Evolutionary conservation across 1,140 invertebrate species (phyloP), one percentile per base, ranked within the genome.

Genomic region (Tetranychus cinnabarinus): DNA sequence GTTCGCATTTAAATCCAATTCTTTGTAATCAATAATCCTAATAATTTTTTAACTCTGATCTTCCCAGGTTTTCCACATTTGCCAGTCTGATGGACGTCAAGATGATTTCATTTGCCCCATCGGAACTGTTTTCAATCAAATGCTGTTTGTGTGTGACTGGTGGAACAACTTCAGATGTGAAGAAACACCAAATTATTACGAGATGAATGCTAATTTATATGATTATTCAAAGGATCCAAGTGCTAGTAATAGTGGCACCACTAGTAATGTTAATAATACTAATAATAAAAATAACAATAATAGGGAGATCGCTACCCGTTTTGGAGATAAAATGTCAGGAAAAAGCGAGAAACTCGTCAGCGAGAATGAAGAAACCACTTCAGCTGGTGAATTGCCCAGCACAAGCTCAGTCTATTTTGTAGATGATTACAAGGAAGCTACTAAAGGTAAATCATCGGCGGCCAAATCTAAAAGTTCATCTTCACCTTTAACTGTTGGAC

Each of bases 151-250:
- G 10, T 74, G 73, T 58, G 70, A 73, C 58, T 71, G 70, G 70
- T 89, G 85, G 86, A 88, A 88, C 73, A 91, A 89, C 69, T 85
- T 88, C 0, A 81, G 88, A 68, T 89, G 80, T 63, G 78, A 70
- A 10, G 66, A 73, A 39, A 74, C 76, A 4, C 59, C 67, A 81
- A 66, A 77, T 76, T 13, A 77, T 81, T 66, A 84, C 66, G 70
- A 70, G 3, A 64, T 75, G 8, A 76, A 77, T 63, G 73, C 73
- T 13, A 68, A 73, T 35, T 66, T 71, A 8, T 69, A 70, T 70
- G 69, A 52, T 52, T 52, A 52, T 15, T n/a, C 34, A 36, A 36
- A 56, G 3, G 55, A 34, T 13, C 50, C 23, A 23, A 23, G 23
- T 23, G 23, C 23, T 23, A 23, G 23, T 23, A 23, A 23, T 0